Percentiles rank a stretch among this genome's conserved stretches.
Evolutionary conservation across 2,888 invertebrate species (phyloP).

Genomic region (Catocala sponsa): DNA sequence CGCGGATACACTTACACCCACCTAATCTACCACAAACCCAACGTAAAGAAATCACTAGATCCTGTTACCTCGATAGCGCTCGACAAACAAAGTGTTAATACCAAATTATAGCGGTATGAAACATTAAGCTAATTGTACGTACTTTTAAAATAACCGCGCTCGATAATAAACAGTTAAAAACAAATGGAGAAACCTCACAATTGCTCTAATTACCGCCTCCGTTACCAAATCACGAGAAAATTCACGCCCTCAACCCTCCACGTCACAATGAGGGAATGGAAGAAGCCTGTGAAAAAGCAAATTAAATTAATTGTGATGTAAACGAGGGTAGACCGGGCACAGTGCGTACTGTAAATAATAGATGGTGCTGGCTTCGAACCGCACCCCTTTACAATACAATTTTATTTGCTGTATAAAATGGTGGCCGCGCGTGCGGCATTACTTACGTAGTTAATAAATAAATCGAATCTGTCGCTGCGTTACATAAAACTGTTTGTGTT

Average conservation of each 20-base stretch:
- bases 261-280: conserved; percentile 82
- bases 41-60: conserved; percentile 12
- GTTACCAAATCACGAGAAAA: conserved; percentile 86
- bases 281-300: conserved; percentile 87
- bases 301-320: conserved; percentile 87
- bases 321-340: conserved; percentile 80
- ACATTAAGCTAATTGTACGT: conserved; percentile 64
- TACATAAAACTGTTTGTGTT: conserved; percentile 53
- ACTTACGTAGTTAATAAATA: conserved; percentile 59
- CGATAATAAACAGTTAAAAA: conserved; percentile 81
- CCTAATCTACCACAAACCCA: conserved; percentile 34
- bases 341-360: conserved; percentile 79
- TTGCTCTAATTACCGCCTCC: conserved; percentile 82
- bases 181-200: conserved; percentile 83
- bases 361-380: conserved; percentile 70
- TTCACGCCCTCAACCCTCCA: conserved; percentile 82
- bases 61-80: conserved; percentile 17
- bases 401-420: conserved; percentile 64
- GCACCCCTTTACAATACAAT: conserved; percentile 73
- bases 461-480: conserved; percentile 58
- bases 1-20: conserved; percentile 58
- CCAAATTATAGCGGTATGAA: conserved; percentile 53
- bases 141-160: conserved; percentile 68
- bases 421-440: conserved; percentile 50
- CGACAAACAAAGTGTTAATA: conserved; percentile 43